Base-by-base conservation (phyloP, 2,113 vertebrate species). In the Cryptomyrus ogoouensis region DNA sequence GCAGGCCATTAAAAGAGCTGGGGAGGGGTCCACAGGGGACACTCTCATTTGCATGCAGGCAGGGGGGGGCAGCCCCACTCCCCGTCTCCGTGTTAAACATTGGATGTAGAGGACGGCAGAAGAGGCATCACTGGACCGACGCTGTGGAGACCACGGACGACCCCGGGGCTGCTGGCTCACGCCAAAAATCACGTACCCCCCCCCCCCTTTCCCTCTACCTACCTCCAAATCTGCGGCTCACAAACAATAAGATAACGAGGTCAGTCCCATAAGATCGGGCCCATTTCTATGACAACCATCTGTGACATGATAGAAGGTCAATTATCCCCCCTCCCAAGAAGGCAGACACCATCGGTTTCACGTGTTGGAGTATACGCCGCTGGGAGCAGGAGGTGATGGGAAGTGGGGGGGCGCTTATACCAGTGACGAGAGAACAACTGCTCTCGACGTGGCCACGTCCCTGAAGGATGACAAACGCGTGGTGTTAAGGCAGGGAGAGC, bases 201-300 rank as follows among this genome's bases (percentile, higher is more conserved):
- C 58, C 58, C 62, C 17, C 17, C 56, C 21, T 31, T 47, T 89
- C 44, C 47, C 21, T 5, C 47, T 31, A 50, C 12, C 27, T 35
- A 5, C 3, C 85, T 87, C 49, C 94, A 94, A 94, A 93, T 92
- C 93, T 93, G 93, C 93, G 92, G 92, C 94, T 93, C 50, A 47
- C 7, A 93, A 93, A 88, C 88, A 88, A 90, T 89, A 88, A 87
- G 39, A 88, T 10, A 15, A 44, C 6, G n/a, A 87, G 47, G 21
- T 58, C 47, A 89, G 52, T 80, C 53, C 93, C 92, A 92, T 44
- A 62, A 92, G 93, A 93, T 94, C 94, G 93, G 94, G 94, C 95
- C 94, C 94, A 96, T 96, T 94, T 95, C 96, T 96, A 96, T 96
- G 95, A 96, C 95, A 96, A 96, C 95, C 94, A 94, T 94, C 94